Evolutionary conservation across 2,797 vertebrate genomes (phyloP).

Genomic region (Valencia hispanica): DNA sequence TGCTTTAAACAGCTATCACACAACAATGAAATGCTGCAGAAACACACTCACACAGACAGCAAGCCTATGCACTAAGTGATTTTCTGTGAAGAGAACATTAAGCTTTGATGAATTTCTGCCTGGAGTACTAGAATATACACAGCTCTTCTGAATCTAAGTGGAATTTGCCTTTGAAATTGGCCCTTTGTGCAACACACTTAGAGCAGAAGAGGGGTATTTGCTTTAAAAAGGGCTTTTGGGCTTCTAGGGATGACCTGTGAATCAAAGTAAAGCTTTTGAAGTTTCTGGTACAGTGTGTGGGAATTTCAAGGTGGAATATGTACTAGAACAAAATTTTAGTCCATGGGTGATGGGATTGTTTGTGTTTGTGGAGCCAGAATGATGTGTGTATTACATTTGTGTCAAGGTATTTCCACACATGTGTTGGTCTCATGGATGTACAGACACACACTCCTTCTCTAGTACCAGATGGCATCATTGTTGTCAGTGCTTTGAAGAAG

Average conservation of each 20-base stretch:
- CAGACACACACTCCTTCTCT: constrained; percentile 24
- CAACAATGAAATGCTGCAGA: constrained; percentile 29
- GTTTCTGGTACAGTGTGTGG: constrained; percentile 21
- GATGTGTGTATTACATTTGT: constrained; percentile 7
- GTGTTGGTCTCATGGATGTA: not conserved
- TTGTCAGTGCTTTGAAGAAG: constrained; percentile 80
- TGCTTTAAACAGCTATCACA: constrained; percentile 46
- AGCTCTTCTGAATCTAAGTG: constrained; percentile 67
- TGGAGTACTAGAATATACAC: constrained; percentile 59
- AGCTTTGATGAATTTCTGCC: constrained; percentile 73
- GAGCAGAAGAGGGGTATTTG: constrained; percentile 57
- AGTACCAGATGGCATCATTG: constrained; percentile 83
- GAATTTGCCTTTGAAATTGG: constrained; percentile 76
- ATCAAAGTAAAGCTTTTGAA: constrained; percentile 65
- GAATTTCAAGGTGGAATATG: not conserved
- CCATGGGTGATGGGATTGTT: constrained; percentile 10
- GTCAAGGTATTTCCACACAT: constrained; percentile 22
- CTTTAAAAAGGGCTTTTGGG: constrained; percentile 63
- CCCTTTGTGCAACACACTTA: constrained; percentile 69
- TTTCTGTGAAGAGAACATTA: constrained; percentile 69
- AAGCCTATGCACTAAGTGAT: constrained; percentile 56
- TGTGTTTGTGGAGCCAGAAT: not conserved
- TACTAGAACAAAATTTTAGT: constrained; percentile 1
- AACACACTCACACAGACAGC: constrained; percentile 9
- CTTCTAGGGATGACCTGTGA: constrained; percentile 61